A percentile compares a stretch with the other conserved stretches of the same genome.
Evolutionary conservation across 2,888 invertebrate species (phyloP).

Genomic region (Pollenia labialis): DNA sequence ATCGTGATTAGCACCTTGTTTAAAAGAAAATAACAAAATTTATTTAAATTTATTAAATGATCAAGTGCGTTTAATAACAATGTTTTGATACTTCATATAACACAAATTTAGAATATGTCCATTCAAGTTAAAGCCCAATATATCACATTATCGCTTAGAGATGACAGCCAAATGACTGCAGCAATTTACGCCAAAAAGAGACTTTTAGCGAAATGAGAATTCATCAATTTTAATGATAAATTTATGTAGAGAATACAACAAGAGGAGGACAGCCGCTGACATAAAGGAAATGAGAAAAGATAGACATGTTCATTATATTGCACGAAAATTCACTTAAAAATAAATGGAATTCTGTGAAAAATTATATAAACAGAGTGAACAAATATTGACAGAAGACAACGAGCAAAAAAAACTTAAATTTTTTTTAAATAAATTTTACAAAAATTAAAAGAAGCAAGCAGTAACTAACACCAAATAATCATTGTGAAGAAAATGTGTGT

Average conservation of each 20-base stretch:
- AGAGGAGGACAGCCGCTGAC: constrained; percentile 49
- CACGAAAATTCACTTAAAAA: constrained; percentile 27
- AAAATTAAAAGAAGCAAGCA: not conserved
- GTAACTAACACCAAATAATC: constrained; percentile 61
- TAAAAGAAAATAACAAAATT: constrained; percentile 20
- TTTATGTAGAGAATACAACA: not conserved
- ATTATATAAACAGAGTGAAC: constrained; percentile 42
- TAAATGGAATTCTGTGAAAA: constrained; percentile 65
- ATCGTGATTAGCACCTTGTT: constrained; percentile 41
- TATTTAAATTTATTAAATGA: constrained; percentile 33
- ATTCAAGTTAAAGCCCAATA: constrained; percentile 33
- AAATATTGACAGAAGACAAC: constrained; percentile 27
- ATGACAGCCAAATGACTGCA: constrained; percentile 10
- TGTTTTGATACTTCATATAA: constrained; percentile 52
- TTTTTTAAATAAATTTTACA: constrained; percentile 31
- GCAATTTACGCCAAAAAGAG: not conserved
- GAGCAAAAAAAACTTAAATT: constrained; percentile 1
- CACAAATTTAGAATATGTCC: constrained; percentile 16
- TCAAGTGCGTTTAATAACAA: constrained; percentile 50
- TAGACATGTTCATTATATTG: constrained; percentile 41
- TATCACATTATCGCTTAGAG: constrained; percentile 24
- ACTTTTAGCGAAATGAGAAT: constrained; percentile 1
- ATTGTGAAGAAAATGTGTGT: constrained; percentile 35
- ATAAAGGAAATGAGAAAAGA: constrained; percentile 28
- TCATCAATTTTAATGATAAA: constrained; percentile 42